Conservation (phyloP, 92 coral and sea anemone species). For the Chrysogorgia sp. region DNA sequence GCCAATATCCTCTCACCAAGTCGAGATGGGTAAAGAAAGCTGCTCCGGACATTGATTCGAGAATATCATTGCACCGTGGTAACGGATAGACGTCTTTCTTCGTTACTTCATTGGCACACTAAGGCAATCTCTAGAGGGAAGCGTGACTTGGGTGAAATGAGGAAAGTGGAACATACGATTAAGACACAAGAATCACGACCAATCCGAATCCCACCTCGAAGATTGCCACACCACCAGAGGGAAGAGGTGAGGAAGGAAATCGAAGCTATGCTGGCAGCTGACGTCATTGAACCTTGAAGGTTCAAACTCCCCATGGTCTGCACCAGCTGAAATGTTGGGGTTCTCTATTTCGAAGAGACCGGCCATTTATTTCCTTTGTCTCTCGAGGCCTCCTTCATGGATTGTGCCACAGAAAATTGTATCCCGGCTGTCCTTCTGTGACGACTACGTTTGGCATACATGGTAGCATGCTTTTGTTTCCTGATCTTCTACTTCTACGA, state of each 20-base stretch:
- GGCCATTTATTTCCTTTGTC: no score
- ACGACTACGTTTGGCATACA: background rate
- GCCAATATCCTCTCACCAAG: conserved; percentile 40
- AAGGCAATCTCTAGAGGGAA: conserved; percentile 4
- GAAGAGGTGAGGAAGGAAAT: background rate
- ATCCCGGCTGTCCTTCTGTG: background rate
- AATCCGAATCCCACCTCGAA: background rate
- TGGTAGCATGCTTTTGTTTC: background rate
- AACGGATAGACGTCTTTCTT: conserved; percentile 51
- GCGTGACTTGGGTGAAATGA: background rate
- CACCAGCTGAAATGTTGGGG: background rate
- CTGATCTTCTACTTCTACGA: background rate
- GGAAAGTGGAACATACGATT: background rate
- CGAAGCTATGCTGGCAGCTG: background rate
- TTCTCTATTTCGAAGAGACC: background rate
- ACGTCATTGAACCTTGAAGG: conserved; percentile 5
- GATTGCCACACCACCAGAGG: background rate
- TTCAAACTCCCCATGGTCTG: background rate
- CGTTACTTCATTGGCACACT: conserved; percentile 6
- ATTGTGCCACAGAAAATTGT: background rate
- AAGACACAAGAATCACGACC: background rate
- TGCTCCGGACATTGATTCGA: conserved; percentile 48
- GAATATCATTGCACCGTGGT: conserved; percentile 48
- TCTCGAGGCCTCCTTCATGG: background rate
- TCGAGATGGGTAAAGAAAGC: conserved; percentile 43